phyloP scores from a whole-genome alignment of 2,113 vertebrate species.

The Scophthalmus maximus region DNA sequence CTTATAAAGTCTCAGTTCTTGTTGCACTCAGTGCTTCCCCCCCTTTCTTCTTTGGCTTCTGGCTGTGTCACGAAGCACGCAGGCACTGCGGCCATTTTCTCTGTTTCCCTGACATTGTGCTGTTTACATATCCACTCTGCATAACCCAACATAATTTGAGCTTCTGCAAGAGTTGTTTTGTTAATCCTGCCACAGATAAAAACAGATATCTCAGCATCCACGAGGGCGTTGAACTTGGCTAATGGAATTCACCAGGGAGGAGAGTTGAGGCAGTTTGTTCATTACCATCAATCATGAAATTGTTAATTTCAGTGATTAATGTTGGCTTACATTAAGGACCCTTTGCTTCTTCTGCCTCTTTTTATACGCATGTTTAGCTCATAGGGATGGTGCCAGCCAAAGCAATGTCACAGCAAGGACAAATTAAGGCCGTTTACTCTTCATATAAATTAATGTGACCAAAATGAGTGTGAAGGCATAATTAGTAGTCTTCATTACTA shows the following conservation, averaged over 20 bases:
- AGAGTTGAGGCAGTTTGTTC: slow-evolving; percentile 44
- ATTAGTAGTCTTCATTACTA: slow-evolving; percentile 50
- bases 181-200: slow-evolving; percentile 16
- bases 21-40: not conserved
- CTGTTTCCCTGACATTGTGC: slow-evolving; percentile 26
- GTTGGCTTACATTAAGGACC: slow-evolving; percentile 35
- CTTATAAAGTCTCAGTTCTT: not conserved
- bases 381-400: slow-evolving; percentile 23
- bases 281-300: slow-evolving; percentile 66
- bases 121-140: slow-evolving; percentile 19
- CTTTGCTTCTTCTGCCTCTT: slow-evolving; percentile 52
- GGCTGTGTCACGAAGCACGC: slow-evolving; percentile 8
- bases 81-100: not conserved
- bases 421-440: slow-evolving; percentile 13
- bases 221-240: slow-evolving; percentile 41
- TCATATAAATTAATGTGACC: slow-evolving; percentile 47
- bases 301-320: slow-evolving; percentile 74
- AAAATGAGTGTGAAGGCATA: slow-evolving; percentile 49
- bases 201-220: slow-evolving; percentile 35
- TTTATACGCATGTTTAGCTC: slow-evolving; percentile 51
- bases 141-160: not conserved
- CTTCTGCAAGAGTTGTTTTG: slow-evolving; percentile 15
- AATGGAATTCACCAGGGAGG: slow-evolving; percentile 56
- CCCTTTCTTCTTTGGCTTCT: slow-evolving; percentile 17
- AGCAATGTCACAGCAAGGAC: slow-evolving; percentile 51